Evolutionary conservation across 2,888 invertebrate species (phyloP).

Genomic region (Oscheius sp.): DNA sequence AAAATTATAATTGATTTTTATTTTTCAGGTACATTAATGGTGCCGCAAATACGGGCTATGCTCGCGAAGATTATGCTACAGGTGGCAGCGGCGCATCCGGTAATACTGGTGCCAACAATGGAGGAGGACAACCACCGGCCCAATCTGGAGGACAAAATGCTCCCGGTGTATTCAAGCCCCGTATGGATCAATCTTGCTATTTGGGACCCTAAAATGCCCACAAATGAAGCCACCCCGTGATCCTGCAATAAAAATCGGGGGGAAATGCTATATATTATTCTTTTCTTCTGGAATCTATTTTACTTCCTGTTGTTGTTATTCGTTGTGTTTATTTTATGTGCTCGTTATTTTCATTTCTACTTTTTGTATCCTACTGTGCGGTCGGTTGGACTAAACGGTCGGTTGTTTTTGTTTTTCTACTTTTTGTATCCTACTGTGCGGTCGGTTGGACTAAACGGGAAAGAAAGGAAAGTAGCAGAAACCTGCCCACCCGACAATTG

Average conservation of each 20-base stretch:
- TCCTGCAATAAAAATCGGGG: background rate
- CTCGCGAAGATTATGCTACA: constrained; percentile 8
- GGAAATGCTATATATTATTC: background rate
- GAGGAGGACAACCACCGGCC: background rate
- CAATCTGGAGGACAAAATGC: background rate
- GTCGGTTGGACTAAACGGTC: too few species aligned
- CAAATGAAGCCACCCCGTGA: background rate
- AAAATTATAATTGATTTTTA: too few species aligned
- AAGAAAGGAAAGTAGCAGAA: too few species aligned
- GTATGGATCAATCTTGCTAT: constrained; percentile 26
- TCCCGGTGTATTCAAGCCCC: constrained; percentile 24
- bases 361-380: too few species aligned
- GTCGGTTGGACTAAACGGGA: too few species aligned
- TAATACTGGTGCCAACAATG: background rate
- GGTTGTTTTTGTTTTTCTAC: too few species aligned
- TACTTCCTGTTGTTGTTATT: too few species aligned
- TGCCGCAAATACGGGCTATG: constrained; percentile 2
- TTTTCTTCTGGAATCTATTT: too few species aligned
- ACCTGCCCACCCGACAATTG: too few species aligned
- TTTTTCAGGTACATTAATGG: background rate
- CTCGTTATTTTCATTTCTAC: too few species aligned
- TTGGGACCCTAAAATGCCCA: constrained; percentile 7
- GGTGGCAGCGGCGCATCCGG: background rate
- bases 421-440: too few species aligned
- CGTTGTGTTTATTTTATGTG: too few species aligned